phyloP scores from a whole-genome alignment of 2,797 vertebrate genomes.

The Pseudotriccus pelzelni region DNA sequence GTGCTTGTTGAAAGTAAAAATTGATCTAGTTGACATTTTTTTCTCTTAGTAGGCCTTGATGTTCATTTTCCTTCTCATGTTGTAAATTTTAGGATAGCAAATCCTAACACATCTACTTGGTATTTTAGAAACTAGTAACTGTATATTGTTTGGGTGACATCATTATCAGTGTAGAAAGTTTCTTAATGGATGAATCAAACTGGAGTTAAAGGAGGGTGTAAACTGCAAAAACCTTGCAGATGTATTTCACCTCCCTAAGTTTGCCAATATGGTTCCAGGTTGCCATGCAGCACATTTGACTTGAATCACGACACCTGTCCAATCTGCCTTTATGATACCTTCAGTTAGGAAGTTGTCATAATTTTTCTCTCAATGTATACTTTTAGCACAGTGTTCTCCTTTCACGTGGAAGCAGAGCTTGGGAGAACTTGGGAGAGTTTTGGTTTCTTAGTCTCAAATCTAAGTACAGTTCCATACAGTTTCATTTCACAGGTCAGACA shows the following conservation, averaged over 20 bases:
- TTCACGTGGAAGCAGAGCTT: neutral
- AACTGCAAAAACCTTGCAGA: neutral
- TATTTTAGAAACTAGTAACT: neutral
- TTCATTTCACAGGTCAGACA: neutral
- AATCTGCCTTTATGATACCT: neutral
- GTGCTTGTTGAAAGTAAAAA: neutral
- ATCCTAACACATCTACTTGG: neutral
- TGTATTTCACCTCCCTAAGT: neutral
- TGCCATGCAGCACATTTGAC: neutral
- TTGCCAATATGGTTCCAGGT: neutral
- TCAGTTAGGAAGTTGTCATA: neutral
- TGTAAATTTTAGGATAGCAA: neutral
- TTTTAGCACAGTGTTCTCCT: neutral
- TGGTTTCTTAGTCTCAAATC: neutral
- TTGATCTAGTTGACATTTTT: neutral
- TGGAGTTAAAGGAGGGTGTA: neutral
- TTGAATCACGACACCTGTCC: neutral
- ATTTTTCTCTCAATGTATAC: neutral
- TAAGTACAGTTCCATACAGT: neutral
- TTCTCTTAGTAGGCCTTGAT: neutral
- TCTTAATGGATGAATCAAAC: neutral
- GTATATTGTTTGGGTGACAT: neutral
- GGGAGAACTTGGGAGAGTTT: neutral
- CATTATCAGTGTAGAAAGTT: neutral
- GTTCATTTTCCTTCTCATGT: neutral